Evolutionary conservation across 2,888 invertebrate genomes (phyloP), one percentile per base, ranked within the genome.

Genomic region (Oscheius onirici): DNA sequence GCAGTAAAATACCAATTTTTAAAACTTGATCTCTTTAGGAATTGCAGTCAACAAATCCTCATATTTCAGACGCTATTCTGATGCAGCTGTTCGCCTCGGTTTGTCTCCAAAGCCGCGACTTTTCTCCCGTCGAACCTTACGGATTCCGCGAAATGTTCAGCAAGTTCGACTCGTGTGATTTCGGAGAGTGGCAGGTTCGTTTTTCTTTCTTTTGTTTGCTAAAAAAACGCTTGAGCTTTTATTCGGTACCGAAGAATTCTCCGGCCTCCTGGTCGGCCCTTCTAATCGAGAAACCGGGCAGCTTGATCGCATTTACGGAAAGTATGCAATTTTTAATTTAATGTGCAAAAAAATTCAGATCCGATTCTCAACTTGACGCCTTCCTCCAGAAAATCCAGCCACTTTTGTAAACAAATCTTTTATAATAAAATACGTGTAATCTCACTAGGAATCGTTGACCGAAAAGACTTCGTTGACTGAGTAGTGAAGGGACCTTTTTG

Each of bases 161-260:
- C 22, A 28, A 49, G 13, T 66, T 66, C 34, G 41, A 66, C 15
- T 26, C n/a, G 17, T 26, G 22, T n/a, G 66, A 66, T 40, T 66
- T 40, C 17, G 66, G 66, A 2, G 28, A 52, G 10, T 66, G 66
- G 66, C 66, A 66, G 66, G 66, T 66, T 11, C 1, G 26, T 17
- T 22, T 49, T 17, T 17, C 15, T 17, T 22, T 49, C 17, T 41
- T 20, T 60, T 22, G 17, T 43, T n/a, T n/a, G n/a, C 11, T 6
- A 20, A 15, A 1, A 15, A 24, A 34, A 13, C 26, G 24, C 17
- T 49, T 22, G n/a, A 63, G 63, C 26, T 63, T 2, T 28, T 63
- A 15, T 24, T 63, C 20, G 63, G 63, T 10, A 46, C 17, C 15
- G n/a, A 63, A 10, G 49, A 49, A 49, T 49, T 46, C 17, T 46